phyloP scores from a whole-genome alignment of 2,888 invertebrate species.

The Furcula furcula region DNA sequence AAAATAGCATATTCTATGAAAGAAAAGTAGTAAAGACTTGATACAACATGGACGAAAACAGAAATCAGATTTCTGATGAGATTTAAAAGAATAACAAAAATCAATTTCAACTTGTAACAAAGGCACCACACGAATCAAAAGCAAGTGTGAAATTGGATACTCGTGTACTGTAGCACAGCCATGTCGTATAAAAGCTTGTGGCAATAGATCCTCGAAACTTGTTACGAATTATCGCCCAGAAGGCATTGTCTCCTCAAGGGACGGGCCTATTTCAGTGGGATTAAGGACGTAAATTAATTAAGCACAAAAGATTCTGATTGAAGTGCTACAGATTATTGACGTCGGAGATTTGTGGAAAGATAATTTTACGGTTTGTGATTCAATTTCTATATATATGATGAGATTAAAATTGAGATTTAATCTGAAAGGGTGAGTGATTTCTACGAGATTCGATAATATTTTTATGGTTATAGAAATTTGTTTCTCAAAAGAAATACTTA shows the following conservation, averaged over 20 bases:
- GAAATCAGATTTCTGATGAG: too few relatives aligned
- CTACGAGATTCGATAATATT: too few relatives aligned
- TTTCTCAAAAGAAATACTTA: too few relatives aligned
- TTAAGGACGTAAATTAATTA: slow-evolving; percentile 14
- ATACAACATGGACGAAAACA: too few relatives aligned
- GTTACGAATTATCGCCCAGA: not conserved
- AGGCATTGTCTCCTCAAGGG: slow-evolving; percentile 11
- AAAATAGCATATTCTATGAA: too few relatives aligned
- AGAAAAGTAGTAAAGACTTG: too few relatives aligned
- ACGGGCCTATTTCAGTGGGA: slow-evolving; percentile 19
- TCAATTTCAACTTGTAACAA: too few relatives aligned
- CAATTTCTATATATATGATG: too few relatives aligned
- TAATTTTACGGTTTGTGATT: not conserved
- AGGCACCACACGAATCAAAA: not conserved
- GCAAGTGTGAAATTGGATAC: not conserved
- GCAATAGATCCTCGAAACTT: not conserved
- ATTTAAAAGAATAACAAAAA: too few relatives aligned
- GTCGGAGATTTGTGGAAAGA: not conserved
- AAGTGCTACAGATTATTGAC: not conserved
- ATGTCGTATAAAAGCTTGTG: not conserved
- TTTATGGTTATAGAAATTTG: too few relatives aligned
- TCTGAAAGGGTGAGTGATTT: too few relatives aligned
- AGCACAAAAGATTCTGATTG: not conserved
- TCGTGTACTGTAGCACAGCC: not conserved
- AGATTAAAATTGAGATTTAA: too few relatives aligned